Evolutionary conservation across 2,888 invertebrate species (phyloP).

Genomic region (Galeruca laticollis): DNA sequence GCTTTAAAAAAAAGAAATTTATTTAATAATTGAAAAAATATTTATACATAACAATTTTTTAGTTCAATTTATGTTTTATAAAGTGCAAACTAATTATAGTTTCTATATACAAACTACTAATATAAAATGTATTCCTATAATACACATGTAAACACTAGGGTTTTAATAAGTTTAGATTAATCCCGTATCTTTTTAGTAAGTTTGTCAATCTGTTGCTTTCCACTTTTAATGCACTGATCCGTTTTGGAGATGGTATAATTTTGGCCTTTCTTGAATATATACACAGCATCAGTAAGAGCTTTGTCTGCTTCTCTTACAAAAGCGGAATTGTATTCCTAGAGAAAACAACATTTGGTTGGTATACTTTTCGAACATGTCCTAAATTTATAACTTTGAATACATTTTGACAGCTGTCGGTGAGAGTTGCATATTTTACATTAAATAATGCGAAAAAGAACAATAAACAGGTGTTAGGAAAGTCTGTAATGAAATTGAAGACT

Average conservation of each 20-base stretch:
- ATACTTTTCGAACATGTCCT: not conserved
- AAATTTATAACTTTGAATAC: not conserved
- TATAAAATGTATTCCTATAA: not conserved
- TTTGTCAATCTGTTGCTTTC: slow-evolving; percentile 9
- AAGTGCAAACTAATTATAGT: not conserved
- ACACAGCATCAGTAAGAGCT: not conserved
- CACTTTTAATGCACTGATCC: slow-evolving; percentile 7
- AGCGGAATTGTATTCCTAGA: slow-evolving; percentile 15
- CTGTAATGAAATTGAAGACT: no score
- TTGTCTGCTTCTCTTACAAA: slow-evolving; percentile 16
- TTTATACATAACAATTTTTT: no score
- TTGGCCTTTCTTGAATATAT: slow-evolving; percentile 11
- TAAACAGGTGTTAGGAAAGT: no score
- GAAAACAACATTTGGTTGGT: slow-evolving; percentile 1
- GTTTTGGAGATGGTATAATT: slow-evolving; percentile 9
- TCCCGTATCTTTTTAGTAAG: not conserved
- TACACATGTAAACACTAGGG: not conserved
- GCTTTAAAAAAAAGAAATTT: no score
- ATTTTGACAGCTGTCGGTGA: no score
- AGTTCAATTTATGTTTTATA: no score
- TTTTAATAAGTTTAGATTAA: not conserved
- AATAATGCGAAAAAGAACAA: no score
- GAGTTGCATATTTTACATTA: no score
- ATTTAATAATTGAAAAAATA: no score
- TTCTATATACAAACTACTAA: not conserved